Percentiles rank a stretch among this genome's conserved stretches.
Evolutionary conservation across 92 coral and sea anemone genomes (phyloP).

Genomic region (Ricordea florida): DNA sequence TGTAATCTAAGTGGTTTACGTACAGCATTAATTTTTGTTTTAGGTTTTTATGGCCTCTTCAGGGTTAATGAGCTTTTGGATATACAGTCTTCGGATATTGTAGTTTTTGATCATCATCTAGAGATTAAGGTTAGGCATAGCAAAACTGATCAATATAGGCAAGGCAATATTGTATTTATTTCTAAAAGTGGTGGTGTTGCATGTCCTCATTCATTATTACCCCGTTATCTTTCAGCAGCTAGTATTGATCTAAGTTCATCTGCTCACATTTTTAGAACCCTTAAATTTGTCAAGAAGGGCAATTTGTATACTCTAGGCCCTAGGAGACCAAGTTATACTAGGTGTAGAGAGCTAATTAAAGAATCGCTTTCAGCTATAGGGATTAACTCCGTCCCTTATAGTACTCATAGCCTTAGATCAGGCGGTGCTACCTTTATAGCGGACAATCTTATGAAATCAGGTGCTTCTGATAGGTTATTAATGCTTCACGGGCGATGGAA

Average conservation of each 20-base stretch:
- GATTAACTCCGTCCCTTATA: background rate
- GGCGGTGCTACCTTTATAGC: slow-evolving; percentile 50
- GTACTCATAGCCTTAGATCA: slow-evolving; percentile 50
- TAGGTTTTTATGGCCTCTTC: slow-evolving; percentile 43
- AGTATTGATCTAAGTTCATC: background rate
- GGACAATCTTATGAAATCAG: background rate
- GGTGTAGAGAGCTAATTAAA: slow-evolving; percentile 52
- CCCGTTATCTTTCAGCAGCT: slow-evolving; percentile 19
- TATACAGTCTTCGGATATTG: slow-evolving; percentile 24
- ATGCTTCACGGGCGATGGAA: slow-evolving; percentile 53
- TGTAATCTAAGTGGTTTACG: slow-evolving; percentile 22
- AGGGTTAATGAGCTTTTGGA: slow-evolving; percentile 34
- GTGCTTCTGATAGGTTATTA: slow-evolving; percentile 13
- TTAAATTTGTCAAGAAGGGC: background rate
- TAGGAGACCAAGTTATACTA: slow-evolving; percentile 22
- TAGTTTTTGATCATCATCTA: slow-evolving; percentile 18
- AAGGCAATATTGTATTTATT: slow-evolving; percentile 49
- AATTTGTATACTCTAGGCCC: slow-evolving; percentile 1
- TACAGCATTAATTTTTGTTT: slow-evolving; percentile 40
- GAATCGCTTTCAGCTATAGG: slow-evolving; percentile 39
- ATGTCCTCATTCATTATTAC: slow-evolving; percentile 41
- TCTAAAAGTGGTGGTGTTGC: slow-evolving; percentile 35
- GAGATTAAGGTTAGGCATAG: slow-evolving; percentile 16
- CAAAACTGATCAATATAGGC: slow-evolving; percentile 44
- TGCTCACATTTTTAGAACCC: slow-evolving; percentile 8